These are phyloP conservation scores for Brenthis ino DNA, from an alignment of 2,888 invertebrate species.

Conservation along the genomic window DNA sequence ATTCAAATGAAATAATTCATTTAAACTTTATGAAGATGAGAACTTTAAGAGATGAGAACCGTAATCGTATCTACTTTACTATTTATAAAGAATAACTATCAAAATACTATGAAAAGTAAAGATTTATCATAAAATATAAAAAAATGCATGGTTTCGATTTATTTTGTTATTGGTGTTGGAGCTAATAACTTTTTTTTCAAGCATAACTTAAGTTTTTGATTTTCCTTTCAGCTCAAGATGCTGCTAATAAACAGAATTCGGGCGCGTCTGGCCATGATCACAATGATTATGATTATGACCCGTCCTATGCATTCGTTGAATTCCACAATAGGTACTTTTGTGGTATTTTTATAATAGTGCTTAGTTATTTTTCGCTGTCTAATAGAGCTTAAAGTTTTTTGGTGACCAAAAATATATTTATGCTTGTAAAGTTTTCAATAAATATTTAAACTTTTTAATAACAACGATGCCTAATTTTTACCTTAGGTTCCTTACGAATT, in stretches of 20 bases:
- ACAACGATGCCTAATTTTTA: constrained; percentile 38
- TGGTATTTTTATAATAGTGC: too few species aligned
- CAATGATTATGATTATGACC: constrained; percentile 85
- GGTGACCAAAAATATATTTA: too few species aligned
- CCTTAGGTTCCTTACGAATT: constrained; percentile 74
- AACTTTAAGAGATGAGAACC: too few species aligned
- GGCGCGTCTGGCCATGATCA: constrained; percentile 67
- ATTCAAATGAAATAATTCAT: too few species aligned
- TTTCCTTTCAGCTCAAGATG: constrained; percentile 59
- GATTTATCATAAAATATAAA: too few species aligned
- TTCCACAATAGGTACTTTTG: constrained; percentile 85
- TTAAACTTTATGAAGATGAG: too few species aligned
- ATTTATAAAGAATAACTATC: neutral
- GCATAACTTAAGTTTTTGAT: neutral
- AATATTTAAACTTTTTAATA: constrained; percentile 11
- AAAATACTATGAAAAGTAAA: too few species aligned
- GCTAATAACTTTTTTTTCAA: neutral
- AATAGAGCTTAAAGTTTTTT: too few species aligned
- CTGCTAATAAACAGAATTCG: constrained; percentile 50
- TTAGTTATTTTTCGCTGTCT: too few species aligned
- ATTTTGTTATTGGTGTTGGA: constrained; percentile 1
- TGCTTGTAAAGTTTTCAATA: too few species aligned
- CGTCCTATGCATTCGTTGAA: constrained; percentile 89
- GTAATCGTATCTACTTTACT: neutral
- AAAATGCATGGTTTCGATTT: constrained; percentile 21